These are phyloP conservation scores for Campylomormyrus numenius DNA, from an alignment of 2,113 vertebrate species.

Conservation along the genomic window DNA sequence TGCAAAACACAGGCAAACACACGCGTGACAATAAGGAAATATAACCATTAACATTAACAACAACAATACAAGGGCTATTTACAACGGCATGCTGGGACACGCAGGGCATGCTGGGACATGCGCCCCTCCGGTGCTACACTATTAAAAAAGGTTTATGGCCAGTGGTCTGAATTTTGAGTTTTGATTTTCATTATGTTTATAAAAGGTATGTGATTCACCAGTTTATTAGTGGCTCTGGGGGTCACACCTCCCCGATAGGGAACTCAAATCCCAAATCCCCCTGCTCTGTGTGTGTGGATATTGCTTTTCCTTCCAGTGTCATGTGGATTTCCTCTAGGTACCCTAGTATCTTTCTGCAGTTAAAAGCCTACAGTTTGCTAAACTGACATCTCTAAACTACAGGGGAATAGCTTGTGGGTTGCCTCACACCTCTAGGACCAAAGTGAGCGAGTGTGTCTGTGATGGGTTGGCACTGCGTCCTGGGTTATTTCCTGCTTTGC, in stretches of 20 bases:
- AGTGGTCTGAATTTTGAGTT: neutral
- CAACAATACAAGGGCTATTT: no score
- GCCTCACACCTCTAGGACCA: neutral
- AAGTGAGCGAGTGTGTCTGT: neutral
- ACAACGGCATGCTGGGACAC: no score
- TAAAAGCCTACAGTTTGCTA: neutral
- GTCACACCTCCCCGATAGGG: neutral
- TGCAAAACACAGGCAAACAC: no score
- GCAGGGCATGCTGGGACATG: no score
- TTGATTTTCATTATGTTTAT: neutral
- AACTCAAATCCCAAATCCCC: neutral
- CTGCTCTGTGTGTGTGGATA: neutral
- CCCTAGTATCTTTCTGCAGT: neutral
- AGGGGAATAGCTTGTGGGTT: neutral
- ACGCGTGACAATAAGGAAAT: no score
- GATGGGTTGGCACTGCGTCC: neutral
- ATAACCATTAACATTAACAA: no score
- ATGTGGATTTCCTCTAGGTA: neutral
- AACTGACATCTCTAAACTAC: neutral
- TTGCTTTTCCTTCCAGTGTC: neutral
- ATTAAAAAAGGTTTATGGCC: neutral
- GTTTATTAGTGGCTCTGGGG: neutral
- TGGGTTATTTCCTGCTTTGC: neutral
- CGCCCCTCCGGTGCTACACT: no score
- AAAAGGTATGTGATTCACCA: neutral